These are phyloP conservation scores for Scyliorhinus canicula DNA, from an alignment of 2,797 vertebrate genomes.

Conservation along the genomic window DNA sequence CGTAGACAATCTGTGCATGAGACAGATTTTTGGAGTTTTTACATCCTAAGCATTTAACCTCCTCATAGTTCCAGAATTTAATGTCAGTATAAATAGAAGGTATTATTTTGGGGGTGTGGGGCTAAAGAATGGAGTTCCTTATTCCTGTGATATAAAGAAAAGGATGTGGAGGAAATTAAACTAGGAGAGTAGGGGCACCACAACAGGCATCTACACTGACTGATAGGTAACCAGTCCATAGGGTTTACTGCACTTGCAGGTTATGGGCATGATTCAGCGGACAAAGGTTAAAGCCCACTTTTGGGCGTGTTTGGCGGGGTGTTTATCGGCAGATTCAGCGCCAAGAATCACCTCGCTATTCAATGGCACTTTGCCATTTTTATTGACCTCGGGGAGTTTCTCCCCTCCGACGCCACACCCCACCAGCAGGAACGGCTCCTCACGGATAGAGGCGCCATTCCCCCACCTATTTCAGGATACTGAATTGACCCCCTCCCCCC, in stretches of 20 bases:
- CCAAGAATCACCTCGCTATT: too few relatives aligned
- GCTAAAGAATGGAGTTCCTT: background rate
- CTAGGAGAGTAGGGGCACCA: background rate
- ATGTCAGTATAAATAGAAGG: background rate
- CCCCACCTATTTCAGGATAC: too few relatives aligned
- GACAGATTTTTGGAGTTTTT: background rate
- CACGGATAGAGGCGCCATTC: too few relatives aligned
- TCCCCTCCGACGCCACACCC: too few relatives aligned
- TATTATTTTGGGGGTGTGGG: background rate
- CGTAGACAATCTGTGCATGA: background rate
- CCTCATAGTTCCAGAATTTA: background rate
- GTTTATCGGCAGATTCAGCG: too few relatives aligned
- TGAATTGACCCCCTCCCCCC: too few relatives aligned
- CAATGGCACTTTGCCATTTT: too few relatives aligned
- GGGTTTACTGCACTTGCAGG: background rate
- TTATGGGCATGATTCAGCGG: too few relatives aligned
- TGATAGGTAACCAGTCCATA: background rate
- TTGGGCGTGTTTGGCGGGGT: too few relatives aligned
- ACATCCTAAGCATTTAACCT: background rate
- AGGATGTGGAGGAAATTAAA: background rate
- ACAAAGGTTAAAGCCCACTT: too few relatives aligned
- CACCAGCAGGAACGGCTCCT: too few relatives aligned
- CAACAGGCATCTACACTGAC: background rate
- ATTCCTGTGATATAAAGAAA: background rate
- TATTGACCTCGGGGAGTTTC: too few relatives aligned